Evolutionary conservation across 2,797 vertebrate species (phyloP).

Genomic region (Buceros bicornis): DNA sequence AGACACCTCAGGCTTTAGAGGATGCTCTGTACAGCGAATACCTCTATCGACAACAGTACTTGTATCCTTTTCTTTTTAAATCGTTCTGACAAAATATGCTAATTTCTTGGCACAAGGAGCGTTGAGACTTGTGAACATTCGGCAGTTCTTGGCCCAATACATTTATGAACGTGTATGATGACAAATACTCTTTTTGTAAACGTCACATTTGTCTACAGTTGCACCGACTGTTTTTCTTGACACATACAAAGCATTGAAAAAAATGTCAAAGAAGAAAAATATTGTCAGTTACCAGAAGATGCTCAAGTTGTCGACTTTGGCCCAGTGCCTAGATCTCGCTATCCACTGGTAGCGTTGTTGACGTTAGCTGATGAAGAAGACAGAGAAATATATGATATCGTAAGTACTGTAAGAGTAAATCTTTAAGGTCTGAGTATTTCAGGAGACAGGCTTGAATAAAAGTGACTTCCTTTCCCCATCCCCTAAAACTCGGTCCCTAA

Average conservation of each 20-base stretch:
- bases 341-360: constrained; percentile 90
- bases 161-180: neutral
- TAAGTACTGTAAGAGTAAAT: constrained; percentile 78
- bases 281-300: constrained; percentile 84
- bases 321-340: constrained; percentile 86
- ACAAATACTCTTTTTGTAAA: neutral
- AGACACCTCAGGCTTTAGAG: constrained; percentile 83
- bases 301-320: constrained; percentile 88
- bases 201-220: neutral
- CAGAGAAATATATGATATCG: constrained; percentile 88
- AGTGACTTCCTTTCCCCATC: neutral
- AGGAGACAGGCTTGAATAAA: neutral
- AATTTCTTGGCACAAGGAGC: neutral
- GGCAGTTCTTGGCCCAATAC: neutral
- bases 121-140: neutral
- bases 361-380: constrained; percentile 86
- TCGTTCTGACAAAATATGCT: constrained; percentile 25
- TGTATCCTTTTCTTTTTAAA: constrained; percentile 86
- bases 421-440: neutral
- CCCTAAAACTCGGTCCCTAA: neutral
- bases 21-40: constrained; percentile 84
- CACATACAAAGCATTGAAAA: constrained; percentile 82
- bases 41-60: constrained; percentile 84
- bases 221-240: constrained; percentile 77
- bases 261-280: constrained; percentile 80